Evolutionary conservation across 2,113 vertebrate genomes (phyloP), one percentile per base, ranked within the genome.

Genomic region (Rhea pennata): DNA sequence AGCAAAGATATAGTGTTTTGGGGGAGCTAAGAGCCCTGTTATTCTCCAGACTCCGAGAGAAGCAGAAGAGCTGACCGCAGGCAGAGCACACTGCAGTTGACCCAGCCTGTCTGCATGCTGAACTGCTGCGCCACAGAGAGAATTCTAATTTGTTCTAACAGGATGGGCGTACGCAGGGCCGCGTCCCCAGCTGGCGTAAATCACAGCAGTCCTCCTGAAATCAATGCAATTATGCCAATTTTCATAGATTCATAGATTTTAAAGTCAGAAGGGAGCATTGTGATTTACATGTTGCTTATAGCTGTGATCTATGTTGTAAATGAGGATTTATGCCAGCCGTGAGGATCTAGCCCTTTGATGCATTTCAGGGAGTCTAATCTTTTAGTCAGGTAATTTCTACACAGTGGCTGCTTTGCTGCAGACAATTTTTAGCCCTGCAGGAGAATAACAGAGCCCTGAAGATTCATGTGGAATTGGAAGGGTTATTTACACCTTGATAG

Each of bases 151-250:
- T 95, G 95, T 85, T 91, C 87, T 93, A 95, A 93, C 95, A 93
- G 95, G 94, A 89, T 79, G 95, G 94, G 94, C 21, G 54, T 88
- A 36, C 5, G 2, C 81, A 0, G 33, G 92, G 86, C 91, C 2
- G 39, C 0, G 50, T 92, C 96, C 96, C 92, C 81, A 94, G 96
- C 78, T 5, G 0, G 67, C 1, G 50, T 83, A 95, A 94, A 92
- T 95, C 87, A 83, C 89, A 86, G 92, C 27, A 91, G 82, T 78
- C 82, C 91, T 96, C 71, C 87, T 85, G 92, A 94, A 92, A 93
- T 95, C 96, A 96, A 95, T 96, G 87, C 94, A 95, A 91, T 97
- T 93, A 95, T 1, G 81, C 95, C 96, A 96, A 93, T 96, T 97
- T 95, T 93, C 95, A 90, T 93, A 85, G 94, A 95, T 95, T 92